A percentile compares a stretch with the other conserved stretches of the same genome.
These are phyloP conservation scores for Agrotis exclamationis DNA, from an alignment of 2,888 invertebrate genomes.

Conservation along the genomic window DNA sequence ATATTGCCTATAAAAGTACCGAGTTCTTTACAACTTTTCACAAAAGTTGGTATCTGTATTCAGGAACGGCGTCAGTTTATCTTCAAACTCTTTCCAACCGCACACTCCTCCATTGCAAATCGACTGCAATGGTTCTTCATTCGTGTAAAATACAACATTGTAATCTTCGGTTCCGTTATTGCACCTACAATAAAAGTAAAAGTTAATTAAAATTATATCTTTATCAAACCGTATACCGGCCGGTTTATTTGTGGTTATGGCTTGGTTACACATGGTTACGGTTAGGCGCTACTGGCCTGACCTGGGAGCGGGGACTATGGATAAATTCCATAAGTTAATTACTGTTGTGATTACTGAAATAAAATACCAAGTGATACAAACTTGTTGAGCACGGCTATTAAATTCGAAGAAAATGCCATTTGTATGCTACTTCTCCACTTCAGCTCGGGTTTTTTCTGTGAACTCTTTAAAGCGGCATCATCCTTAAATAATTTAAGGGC, in stretches of 20 bases:
- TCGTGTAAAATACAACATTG: constrained; percentile 72
- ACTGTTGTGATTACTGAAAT: constrained; percentile 4
- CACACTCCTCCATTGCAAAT: constrained; percentile 82
- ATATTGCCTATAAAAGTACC: background rate
- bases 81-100: constrained; percentile 79
- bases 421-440: constrained; percentile 93
- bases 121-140: constrained; percentile 80
- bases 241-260: too few relatives aligned
- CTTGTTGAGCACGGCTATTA: constrained; percentile 94
- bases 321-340: too few relatives aligned
- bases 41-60: background rate
- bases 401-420: constrained; percentile 93
- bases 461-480: constrained; percentile 88
- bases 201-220: background rate
- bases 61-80: background rate
- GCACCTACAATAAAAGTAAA: background rate
- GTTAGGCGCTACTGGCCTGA: too few relatives aligned
- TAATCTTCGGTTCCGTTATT: background rate
- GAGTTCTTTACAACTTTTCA: background rate
- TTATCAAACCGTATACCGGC: too few relatives aligned
- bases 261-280: too few relatives aligned
- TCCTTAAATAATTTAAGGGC: constrained; percentile 93
- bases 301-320: too few relatives aligned
- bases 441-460: constrained; percentile 91
- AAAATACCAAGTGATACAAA: constrained; percentile 76